Evolutionary conservation across 1,140 invertebrate species (phyloP), one percentile per base, ranked within the genome.

Genomic region (Leptopilina boulardi): DNA sequence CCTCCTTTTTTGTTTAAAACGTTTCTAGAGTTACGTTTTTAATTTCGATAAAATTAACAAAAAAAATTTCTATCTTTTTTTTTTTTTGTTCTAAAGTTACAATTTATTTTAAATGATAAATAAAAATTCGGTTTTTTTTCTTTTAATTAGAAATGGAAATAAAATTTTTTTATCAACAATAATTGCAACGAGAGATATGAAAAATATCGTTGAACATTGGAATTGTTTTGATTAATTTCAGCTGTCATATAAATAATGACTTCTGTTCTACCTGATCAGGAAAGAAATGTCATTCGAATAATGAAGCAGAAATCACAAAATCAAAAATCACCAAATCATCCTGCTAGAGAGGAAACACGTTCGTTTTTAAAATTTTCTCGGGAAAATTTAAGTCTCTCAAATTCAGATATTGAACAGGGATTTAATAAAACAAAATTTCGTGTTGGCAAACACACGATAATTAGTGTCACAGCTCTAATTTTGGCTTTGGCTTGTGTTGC

Each of bases 331-430:
- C 23, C 73, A 56, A 75, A 79, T 26, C 71, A 71, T 19, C 19
- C 19, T 15, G 30, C 51, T 1, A 81, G 79, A 1, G 87, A 90
- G 4, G 88, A 91, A 54, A 76, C 75, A 0, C 80, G 86, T 1
- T 86, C 89, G 0, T 90, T 91, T 73, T 73, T 90, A 0, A 87
- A 85, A 73, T 85, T 90, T 71, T 90, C 89, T 4, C 85, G 88
- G 0, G 90, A 91, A 54, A 91, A 90, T 74, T 70, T 91, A 21
- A 90, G 82, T 30, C 86, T 90, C 11, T 88, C 87, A 0, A 81
- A 88, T 4, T 85, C 85, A 0, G 89, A 90, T 6, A 71, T 90
- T 0, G 89, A 91, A 11, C 87, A 87, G 34, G 86, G 85, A 0
- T 87, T 88, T 34, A 87, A 85, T 18, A 85, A 81, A 47, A 73